A percentile compares a stretch with the other conserved stretches of the same genome.
Conservation (phyloP, 2,888 invertebrate species). For the Dicycla oo region DNA sequence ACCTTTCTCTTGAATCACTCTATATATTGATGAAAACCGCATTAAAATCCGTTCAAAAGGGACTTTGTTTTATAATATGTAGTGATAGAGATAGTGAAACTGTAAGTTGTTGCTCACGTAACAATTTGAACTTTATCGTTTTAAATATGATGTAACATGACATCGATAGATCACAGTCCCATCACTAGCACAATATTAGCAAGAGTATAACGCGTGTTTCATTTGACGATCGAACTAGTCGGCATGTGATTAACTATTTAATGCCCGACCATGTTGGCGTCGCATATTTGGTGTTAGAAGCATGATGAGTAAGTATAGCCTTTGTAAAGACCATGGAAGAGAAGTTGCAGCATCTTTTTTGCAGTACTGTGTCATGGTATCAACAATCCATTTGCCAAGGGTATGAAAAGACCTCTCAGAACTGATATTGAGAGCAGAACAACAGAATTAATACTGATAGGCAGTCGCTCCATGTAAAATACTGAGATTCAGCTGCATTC, state of each 20-base stretch:
- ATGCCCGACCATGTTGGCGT: conserved; percentile 35
- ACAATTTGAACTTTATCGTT: no score
- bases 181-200: conserved; percentile 41
- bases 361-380: not conserved
- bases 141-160: not conserved
- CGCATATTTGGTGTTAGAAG: not conserved
- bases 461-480: not conserved
- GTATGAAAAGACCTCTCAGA: not conserved
- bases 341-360: not conserved
- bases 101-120: no score
- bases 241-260: conserved; percentile 43
- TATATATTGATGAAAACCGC: no score
- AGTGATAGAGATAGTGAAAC: no score
- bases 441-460: not conserved
- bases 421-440: not conserved
- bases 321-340: not conserved
- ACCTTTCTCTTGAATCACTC: no score
- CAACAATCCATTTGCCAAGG: not conserved
- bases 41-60: no score
- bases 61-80: no score
- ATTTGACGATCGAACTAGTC: conserved; percentile 56
- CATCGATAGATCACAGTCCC: conserved; percentile 29
- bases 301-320: not conserved
- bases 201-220: conserved; percentile 52
- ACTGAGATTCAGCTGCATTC: not conserved